Conservation (phyloP, 1,140 invertebrate species). For the Acromyrmex heyeri region DNA sequence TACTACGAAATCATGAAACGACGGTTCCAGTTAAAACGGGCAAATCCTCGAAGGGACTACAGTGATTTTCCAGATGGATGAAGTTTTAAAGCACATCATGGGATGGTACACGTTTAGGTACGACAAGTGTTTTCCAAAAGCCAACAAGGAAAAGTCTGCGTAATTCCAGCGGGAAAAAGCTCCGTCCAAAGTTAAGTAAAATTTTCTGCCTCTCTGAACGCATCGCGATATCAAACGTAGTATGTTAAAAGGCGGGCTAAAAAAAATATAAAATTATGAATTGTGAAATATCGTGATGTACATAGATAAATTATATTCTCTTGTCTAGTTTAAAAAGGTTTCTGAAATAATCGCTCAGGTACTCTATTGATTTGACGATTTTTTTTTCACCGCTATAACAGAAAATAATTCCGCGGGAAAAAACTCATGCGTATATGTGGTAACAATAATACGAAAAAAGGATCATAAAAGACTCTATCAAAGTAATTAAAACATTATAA, state of each 20-base stretch:
- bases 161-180: conserved; percentile 32
- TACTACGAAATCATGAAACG: conserved; percentile 24
- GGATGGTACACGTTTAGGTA: conserved; percentile 48
- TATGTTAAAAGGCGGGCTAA: not conserved
- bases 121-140: conserved; percentile 65
- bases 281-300: not conserved
- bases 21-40: conserved; percentile 24
- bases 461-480: not conserved
- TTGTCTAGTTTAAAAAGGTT: not conserved
- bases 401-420: not conserved
- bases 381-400: not conserved
- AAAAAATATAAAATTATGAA: conserved; percentile 23
- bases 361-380: not conserved
- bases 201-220: conserved; percentile 25
- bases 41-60: conserved; percentile 4
- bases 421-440: not conserved
- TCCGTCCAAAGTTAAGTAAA: conserved; percentile 52
- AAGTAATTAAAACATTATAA: not conserved
- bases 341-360: not conserved
- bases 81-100: conserved; percentile 68
- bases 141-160: conserved; percentile 46
- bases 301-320: not conserved
- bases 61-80: conserved; percentile 59
- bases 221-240: conserved; percentile 23
- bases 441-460: conserved; percentile 6